Base-by-base conservation (phyloP, 2,888 invertebrate genomes). In the Morpho achilles region DNA sequence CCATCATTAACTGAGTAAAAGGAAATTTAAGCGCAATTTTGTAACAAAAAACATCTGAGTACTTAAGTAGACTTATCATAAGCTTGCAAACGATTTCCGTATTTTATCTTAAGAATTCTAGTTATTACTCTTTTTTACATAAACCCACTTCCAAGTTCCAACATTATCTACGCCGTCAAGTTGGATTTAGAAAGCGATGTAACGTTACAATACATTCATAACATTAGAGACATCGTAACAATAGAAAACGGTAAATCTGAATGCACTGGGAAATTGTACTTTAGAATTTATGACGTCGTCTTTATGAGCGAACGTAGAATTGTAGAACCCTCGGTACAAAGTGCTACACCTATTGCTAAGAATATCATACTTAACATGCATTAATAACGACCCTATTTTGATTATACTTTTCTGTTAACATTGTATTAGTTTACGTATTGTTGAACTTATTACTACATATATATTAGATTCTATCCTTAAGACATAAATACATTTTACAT, bases 121-220 rank as follows among this genome's bases (percentile, higher is more conserved):
- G 42, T 22, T n/a, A 51, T 44, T 42, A 23, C 23, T 23, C 7
- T 43, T n/a, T 43, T 51, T 51, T 51, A 32, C 23, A 10, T 5
- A 22, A 44, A 51, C 51, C 51, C 43, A 43, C 51, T 43, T 51
- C 23, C 43, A 52, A 52, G 52, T 45, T 4, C 39, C 45, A 39
- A 52, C 52, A 52, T 52, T 10, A 45, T 45, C 52, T 45, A 32
- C 44, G 52, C 7, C 57, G 59, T 46, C 47, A 53, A 45, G 53
- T 47, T 53, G 46, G 45, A 47, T 53, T 53, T 53, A 53, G 53
- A 62, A 59, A 60, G 58, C 61, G 57, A 50, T 50, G 50, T 61
- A 53, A 61, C 46, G 56, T 58, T 63, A 63, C 63, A 63, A 64
- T 55, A 51, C 61, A 32, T 53, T 43, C 42, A 49, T 62, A 59